phyloP scores from a whole-genome alignment of 2,797 vertebrate species.

The Thaleichthys pacificus region DNA sequence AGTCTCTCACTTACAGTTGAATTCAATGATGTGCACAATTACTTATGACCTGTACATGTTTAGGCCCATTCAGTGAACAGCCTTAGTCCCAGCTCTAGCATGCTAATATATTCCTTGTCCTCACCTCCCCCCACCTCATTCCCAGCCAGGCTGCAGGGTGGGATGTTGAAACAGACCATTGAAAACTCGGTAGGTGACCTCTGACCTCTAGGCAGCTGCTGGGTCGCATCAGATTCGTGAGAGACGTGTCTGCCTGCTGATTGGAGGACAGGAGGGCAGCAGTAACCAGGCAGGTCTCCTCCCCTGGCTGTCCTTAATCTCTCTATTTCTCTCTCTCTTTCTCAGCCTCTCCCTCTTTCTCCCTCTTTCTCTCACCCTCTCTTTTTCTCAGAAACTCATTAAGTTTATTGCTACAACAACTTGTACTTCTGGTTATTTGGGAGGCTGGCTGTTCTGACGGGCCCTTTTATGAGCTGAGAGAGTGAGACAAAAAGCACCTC shows the following conservation, averaged over 20 bases:
- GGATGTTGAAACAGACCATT: slow-evolving; percentile 7
- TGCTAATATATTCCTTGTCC: not conserved
- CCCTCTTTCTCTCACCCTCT: not conserved
- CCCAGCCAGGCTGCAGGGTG: slow-evolving; percentile 8
- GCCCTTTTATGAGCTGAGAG: too few species aligned
- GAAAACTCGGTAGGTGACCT: slow-evolving; percentile 14
- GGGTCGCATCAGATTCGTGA: slow-evolving; percentile 19
- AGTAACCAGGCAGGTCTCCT: slow-evolving; percentile 34
- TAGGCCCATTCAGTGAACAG: not conserved
- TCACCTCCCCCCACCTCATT: not conserved
- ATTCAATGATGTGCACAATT: not conserved
- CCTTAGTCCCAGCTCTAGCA: not conserved
- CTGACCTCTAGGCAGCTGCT: slow-evolving; percentile 35
- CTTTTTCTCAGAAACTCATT: not conserved
- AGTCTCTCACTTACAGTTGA: not conserved
- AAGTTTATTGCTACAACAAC: not conserved
- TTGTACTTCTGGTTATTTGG: not conserved
- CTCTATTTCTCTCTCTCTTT: not conserved
- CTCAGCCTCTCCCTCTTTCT: not conserved
- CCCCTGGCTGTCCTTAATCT: not conserved
- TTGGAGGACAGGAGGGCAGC: slow-evolving; percentile 20
- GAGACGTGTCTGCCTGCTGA: slow-evolving; percentile 22
- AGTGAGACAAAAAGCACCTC: too few species aligned
- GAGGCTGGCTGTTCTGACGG: too few species aligned
- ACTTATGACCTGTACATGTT: not conserved